Base-by-base conservation (phyloP, 1,140 invertebrate genomes). In the Ganaspis sp. region DNA sequence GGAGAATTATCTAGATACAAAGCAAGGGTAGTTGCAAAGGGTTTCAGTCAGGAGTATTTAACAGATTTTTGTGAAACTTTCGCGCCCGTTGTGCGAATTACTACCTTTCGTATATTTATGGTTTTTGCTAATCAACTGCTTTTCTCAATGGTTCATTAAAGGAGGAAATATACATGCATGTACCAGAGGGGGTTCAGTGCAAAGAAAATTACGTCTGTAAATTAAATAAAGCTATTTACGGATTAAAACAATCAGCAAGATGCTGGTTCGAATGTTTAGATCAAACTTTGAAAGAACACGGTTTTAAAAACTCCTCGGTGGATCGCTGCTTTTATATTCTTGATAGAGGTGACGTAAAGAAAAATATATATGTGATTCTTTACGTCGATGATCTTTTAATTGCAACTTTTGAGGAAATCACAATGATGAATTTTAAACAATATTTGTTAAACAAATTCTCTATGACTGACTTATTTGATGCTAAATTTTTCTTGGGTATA, bases 91-190 rank as follows among this genome's bases (percentile, higher is more conserved):
- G 74, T 84, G 64, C 76, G 83, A 69, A 72, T 72, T 19, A 40
- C 70, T 38, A 11, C 9, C 77, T 70, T 82, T 34, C 88, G 91
- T 86, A 79, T 87, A 0, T 85, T 83, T 38, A 87, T 86, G 23
- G 89, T 91, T 4, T 92, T 91, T 82, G 79, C 92, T 4, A 83
- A 92, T 85, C 91, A 88, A 84, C 84, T 9, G 84, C 88, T 17
- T 90, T 88, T 77, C 79, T 90, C 21, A 80, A 90, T 78, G 89
- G 85, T 45, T 45, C 73, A 8, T 80, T 91, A 69, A 84, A 90
- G 37, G 90, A 92, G 80, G 80, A 84, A 49, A 80, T 90, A 9
- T 90, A 83, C 76, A 87, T 90, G 81, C 64, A 81, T 78, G 71
- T 86, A 69, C 90, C 91, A 69, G 81, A 90, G 79, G 87, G 87